phyloP scores from a whole-genome alignment of 2,888 invertebrate species.

The Trichacis sp. region DNA sequence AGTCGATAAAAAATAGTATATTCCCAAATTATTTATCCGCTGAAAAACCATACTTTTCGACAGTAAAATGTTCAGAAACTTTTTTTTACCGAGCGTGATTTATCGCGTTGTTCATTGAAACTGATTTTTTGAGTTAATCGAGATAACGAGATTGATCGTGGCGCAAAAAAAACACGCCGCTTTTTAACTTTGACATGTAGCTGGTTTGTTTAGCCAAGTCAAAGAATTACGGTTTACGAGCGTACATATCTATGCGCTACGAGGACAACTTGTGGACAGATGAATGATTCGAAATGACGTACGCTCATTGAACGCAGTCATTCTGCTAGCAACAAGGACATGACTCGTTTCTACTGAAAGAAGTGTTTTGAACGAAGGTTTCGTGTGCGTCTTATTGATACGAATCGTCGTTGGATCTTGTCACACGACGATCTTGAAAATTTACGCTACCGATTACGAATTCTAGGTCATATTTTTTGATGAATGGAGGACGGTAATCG shows the following conservation, averaged over 20 bases:
- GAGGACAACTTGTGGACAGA: constrained; percentile 63
- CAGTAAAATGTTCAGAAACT: too few species aligned
- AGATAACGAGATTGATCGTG: background rate
- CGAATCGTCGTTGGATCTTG: background rate
- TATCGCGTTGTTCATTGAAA: background rate
- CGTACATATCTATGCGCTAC: constrained; percentile 41
- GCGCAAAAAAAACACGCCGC: background rate
- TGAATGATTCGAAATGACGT: constrained; percentile 66
- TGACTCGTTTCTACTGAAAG: constrained; percentile 55
- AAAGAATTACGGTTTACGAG: background rate
- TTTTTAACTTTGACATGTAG: background rate
- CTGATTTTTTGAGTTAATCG: background rate
- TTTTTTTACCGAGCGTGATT: background rate
- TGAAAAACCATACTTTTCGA: too few species aligned
- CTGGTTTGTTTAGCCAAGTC: background rate
- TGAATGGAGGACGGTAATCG: background rate
- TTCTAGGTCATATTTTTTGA: constrained; percentile 1
- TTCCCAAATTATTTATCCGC: too few species aligned
- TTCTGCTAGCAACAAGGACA: constrained; percentile 60
- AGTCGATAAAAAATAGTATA: too few species aligned
- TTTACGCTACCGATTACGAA: constrained; percentile 6
- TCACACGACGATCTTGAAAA: constrained; percentile 3
- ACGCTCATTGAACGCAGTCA: constrained; percentile 61
- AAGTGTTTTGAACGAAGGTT: constrained; percentile 34
- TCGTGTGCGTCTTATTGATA: constrained; percentile 10